Conservation (phyloP, 2,888 invertebrate species). For the Chloroclystis v-ata region DNA sequence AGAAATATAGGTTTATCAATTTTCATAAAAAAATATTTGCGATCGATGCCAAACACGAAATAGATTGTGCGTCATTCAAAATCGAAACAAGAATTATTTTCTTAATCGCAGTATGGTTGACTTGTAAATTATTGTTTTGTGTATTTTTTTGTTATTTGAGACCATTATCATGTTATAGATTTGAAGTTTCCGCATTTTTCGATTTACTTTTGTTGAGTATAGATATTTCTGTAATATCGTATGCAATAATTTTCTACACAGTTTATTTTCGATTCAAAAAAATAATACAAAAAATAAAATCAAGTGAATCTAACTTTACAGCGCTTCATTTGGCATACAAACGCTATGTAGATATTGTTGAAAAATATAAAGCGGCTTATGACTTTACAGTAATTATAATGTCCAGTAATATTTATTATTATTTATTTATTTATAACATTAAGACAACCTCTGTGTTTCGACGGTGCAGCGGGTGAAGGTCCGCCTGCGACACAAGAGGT, state of each 20-base stretch:
- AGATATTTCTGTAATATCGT: not conserved
- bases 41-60: not conserved
- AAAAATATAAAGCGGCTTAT: slow-evolving; percentile 2
- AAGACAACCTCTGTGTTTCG: too few relatives aligned
- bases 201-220: too few relatives aligned
- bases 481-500: too few relatives aligned
- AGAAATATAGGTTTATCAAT: not conserved
- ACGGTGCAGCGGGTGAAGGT: too few relatives aligned
- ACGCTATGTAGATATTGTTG: slow-evolving; percentile 2
- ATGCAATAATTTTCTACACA: slow-evolving; percentile 5
- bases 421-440: too few relatives aligned
- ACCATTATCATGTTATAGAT: too few relatives aligned
- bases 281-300: not conserved
- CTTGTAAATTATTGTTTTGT: not conserved
- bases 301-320: not conserved
- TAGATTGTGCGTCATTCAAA: not conserved
- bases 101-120: not conserved
- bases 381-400: not conserved
- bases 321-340: slow-evolving; percentile 5
- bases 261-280: slow-evolving; percentile 3
- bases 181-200: too few relatives aligned
- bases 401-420: too few relatives aligned
- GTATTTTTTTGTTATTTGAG: not conserved
- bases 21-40: not conserved
- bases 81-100: not conserved